Conservation (phyloP, 2,113 vertebrate genomes). For the Tetrao urogallus region DNA sequence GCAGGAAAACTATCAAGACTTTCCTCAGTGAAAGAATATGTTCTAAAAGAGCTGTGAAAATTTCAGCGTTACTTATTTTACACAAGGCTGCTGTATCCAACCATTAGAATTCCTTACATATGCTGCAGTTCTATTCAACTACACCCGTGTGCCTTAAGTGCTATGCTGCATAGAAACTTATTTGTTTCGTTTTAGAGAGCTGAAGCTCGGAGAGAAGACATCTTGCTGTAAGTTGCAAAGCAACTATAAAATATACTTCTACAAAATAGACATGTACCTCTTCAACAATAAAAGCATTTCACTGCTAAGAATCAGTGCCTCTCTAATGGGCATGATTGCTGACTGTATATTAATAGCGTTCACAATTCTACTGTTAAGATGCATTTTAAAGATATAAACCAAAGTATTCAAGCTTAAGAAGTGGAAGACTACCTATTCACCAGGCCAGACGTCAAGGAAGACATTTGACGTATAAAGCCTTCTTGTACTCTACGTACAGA, state of each 20-base stretch:
- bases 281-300: not conserved
- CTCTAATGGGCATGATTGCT: not conserved
- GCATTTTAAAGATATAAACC: not conserved
- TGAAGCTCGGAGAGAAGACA: not conserved
- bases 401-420: not conserved
- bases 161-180: not conserved
- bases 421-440: not conserved
- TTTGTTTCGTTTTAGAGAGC: not conserved
- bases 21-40: not conserved
- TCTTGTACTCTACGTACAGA: not conserved
- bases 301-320: not conserved
- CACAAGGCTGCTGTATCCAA: not conserved
- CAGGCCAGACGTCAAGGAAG: not conserved
- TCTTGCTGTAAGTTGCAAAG: not conserved
- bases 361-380: not conserved
- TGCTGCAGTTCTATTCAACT: not conserved
- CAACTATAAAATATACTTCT: not conserved
- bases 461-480: not conserved
- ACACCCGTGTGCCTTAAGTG: not conserved
- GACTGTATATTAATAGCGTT: not conserved
- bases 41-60: not conserved
- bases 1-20: not conserved
- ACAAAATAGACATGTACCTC: not conserved
- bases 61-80: not conserved
- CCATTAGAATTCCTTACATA: not conserved